These are phyloP conservation scores for Ectemnius cavifrons DNA, from an alignment of 2,888 invertebrate species.

Conservation along the genomic window DNA sequence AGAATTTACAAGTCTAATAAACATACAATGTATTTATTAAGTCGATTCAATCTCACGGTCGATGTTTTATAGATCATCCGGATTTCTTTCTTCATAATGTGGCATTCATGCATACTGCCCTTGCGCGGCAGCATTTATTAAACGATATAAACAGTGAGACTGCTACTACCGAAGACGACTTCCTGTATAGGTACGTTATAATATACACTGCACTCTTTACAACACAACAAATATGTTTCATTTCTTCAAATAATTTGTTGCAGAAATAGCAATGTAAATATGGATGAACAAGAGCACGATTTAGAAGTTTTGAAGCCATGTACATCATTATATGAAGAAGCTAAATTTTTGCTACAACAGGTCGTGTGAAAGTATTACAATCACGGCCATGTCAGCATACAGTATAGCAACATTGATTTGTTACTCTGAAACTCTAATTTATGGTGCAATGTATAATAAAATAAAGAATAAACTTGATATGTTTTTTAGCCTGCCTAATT, in stretches of 20 bases:
- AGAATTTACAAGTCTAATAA: neutral
- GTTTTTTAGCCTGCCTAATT: slow-evolving; percentile 15
- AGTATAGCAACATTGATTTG: slow-evolving; percentile 24
- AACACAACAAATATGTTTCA: neutral
- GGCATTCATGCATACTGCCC: slow-evolving; percentile 73
- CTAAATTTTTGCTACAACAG: slow-evolving; percentile 80
- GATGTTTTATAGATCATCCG: slow-evolving; percentile 53
- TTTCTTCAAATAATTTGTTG: slow-evolving; percentile 38
- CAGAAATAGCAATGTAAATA: slow-evolving; percentile 69
- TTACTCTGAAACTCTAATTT: slow-evolving; percentile 27
- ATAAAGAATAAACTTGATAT: slow-evolving; percentile 42
- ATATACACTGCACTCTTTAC: neutral
- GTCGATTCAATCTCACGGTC: too few species aligned
- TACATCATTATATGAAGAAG: slow-evolving; percentile 79
- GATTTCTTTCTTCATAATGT: slow-evolving; percentile 68
- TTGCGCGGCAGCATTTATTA: slow-evolving; percentile 60
- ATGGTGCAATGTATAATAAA: slow-evolving; percentile 43
- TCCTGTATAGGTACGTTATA: slow-evolving; percentile 66
- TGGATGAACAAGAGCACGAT: slow-evolving; percentile 70
- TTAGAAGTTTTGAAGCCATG: slow-evolving; percentile 75
- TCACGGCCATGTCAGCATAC: too few species aligned
- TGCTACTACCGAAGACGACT: slow-evolving; percentile 64
- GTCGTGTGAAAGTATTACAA: slow-evolving; percentile 47
- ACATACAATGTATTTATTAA: neutral
- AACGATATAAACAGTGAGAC: slow-evolving; percentile 62